Conservation (phyloP, 2,888 invertebrate species). For the Sphaerophoria rueppellii region DNA sequence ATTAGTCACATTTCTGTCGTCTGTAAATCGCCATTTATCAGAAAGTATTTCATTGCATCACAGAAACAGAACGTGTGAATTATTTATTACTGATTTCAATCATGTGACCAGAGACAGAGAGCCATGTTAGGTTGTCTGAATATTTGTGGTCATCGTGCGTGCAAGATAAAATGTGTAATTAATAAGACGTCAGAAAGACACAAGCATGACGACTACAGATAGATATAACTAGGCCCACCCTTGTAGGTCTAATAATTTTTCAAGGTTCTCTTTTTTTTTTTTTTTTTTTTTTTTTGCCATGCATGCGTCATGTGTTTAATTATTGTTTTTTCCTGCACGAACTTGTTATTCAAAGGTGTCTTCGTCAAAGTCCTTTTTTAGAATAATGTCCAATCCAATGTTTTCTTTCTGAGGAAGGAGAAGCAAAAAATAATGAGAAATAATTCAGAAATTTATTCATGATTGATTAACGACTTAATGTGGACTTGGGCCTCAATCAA, state of each 20-base stretch:
- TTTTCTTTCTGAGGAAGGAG: neutral
- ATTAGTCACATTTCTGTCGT: no score
- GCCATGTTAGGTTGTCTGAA: neutral
- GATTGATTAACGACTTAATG: no score
- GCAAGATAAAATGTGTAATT: conserved; percentile 8
- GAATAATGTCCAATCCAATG: neutral
- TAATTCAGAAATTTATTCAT: neutral
- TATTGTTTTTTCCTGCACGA: neutral
- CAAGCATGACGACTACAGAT: neutral
- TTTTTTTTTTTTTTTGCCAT: neutral
- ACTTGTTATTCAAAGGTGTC: conserved; percentile 8
- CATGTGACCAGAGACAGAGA: neutral
- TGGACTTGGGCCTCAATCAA: no score
- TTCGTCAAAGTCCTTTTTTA: conserved; percentile 1
- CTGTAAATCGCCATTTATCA: no score
- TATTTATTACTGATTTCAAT: neutral
- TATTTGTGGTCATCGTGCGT: neutral
- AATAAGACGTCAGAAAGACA: neutral
- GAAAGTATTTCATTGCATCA: no score
- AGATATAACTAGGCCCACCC: conserved; percentile 8
- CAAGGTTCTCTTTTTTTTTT: conserved; percentile 5
- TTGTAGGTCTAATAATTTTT: neutral
- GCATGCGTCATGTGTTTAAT: neutral
- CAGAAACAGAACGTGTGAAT: neutral
- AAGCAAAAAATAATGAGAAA: neutral